Percentiles rank a stretch among this genome's conserved stretches.
Evolutionary conservation across 2,888 invertebrate genomes (phyloP).

Genomic region (Scaptodrosophila latifasciaeformis): DNA sequence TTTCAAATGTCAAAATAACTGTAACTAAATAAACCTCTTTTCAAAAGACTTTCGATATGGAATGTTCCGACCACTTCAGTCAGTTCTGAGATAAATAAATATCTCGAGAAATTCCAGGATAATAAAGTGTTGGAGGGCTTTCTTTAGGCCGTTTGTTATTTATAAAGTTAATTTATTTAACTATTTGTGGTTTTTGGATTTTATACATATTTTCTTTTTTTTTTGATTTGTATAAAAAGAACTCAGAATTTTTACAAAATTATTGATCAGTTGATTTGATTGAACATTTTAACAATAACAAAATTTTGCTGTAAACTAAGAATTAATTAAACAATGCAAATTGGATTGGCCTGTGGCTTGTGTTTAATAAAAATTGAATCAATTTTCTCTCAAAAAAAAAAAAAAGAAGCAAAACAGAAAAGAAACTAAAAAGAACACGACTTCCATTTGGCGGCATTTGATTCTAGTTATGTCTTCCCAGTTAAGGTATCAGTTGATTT

Average conservation of each 20-base stretch:
- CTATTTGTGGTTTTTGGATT: too few relatives aligned
- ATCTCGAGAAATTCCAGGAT: not conserved
- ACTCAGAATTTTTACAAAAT: too few relatives aligned
- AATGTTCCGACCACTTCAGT: too few relatives aligned
- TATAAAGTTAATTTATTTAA: conserved; percentile 65
- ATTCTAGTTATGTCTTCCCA: conserved; percentile 19
- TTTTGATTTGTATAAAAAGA: conserved; percentile 23
- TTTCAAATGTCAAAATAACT: too few relatives aligned
- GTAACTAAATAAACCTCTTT: too few relatives aligned
- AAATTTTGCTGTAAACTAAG: conserved; percentile 33
- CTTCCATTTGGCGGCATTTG: conserved; percentile 33
- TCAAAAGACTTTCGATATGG: too few relatives aligned
- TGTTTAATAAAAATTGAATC: too few relatives aligned
- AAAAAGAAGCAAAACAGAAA: conserved; percentile 25
- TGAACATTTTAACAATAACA: conserved; percentile 51
- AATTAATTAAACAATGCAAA: conserved; percentile 40
- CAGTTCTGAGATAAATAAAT: too few relatives aligned
- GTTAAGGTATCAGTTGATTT: conserved; percentile 2
- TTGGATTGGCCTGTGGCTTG: too few relatives aligned
- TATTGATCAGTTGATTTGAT: conserved; percentile 33
- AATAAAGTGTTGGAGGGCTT: not conserved
- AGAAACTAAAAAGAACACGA: conserved; percentile 22
- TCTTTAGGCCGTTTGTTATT: conserved; percentile 46
- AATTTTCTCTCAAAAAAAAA: conserved; percentile 17
- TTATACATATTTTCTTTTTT: conserved; percentile 29